A percentile compares a stretch with the other conserved stretches of the same genome.
These are phyloP conservation scores for Paramormyrops kingsleyae DNA, from an alignment of 2,113 vertebrate genomes.

Conservation along the genomic window DNA sequence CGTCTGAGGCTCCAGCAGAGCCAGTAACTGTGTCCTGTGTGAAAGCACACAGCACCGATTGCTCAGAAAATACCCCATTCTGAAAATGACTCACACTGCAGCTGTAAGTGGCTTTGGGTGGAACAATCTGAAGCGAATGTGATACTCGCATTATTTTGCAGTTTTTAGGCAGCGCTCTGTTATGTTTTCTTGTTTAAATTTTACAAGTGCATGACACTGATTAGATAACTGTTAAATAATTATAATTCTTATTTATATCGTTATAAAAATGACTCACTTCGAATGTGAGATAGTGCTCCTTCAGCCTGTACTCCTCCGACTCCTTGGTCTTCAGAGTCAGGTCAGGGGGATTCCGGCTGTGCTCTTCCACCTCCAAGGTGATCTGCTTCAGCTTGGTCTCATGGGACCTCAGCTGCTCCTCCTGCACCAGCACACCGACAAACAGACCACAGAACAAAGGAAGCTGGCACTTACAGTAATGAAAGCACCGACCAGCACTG, in stretches of 20 bases:
- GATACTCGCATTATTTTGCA: neutral
- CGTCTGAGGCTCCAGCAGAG: neutral
- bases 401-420: slow-evolving; percentile 89
- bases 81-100: neutral
- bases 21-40: neutral
- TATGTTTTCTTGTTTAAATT: neutral
- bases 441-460: neutral
- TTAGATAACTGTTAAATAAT: neutral
- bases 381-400: slow-evolving; percentile 93
- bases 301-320: slow-evolving; percentile 85
- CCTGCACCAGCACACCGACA: slow-evolving; percentile 56
- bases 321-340: slow-evolving; percentile 82
- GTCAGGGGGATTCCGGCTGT: slow-evolving; percentile 73
- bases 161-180: neutral
- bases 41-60: neutral
- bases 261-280: slow-evolving; percentile 66
- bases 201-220: neutral
- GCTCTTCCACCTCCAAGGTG: slow-evolving; percentile 85
- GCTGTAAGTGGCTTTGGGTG: neutral
- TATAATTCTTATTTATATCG: neutral
- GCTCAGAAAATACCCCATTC: neutral
- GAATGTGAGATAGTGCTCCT: slow-evolving; percentile 95
- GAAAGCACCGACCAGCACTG: no score
- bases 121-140: neutral
- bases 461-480: neutral